Conservation (phyloP, 2,888 invertebrate genomes). For the Osedax fenrisi region DNA sequence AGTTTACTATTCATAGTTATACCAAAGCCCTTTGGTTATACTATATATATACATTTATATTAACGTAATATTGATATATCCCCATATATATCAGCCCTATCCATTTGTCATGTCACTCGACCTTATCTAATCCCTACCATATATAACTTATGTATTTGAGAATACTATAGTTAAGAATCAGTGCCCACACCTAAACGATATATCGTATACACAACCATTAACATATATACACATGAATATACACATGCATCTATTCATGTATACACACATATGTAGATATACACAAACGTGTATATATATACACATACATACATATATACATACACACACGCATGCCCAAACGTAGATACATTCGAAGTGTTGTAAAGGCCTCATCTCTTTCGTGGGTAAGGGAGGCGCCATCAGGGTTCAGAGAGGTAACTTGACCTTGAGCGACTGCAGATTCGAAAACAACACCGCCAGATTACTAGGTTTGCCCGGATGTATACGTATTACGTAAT, state of each 20-base stretch:
- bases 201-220: not conserved
- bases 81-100: too few relatives aligned
- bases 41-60: too few relatives aligned
- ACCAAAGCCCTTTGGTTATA: too few relatives aligned
- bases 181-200: not conserved
- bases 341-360: conserved; percentile 32
- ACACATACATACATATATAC: not conserved
- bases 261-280: not conserved
- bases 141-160: not conserved
- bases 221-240: not conserved
- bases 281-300: not conserved
- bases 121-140: too few relatives aligned
- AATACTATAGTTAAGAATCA: not conserved
- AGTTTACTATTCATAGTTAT: too few relatives aligned
- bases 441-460: conserved; percentile 36
- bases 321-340: not conserved
- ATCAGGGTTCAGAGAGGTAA: conserved; percentile 35
- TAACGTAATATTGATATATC: too few relatives aligned
- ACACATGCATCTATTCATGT: not conserved
- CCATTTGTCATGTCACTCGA: too few relatives aligned
- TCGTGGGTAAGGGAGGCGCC: conserved; percentile 37
- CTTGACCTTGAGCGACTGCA: conserved; percentile 29
- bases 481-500: too few relatives aligned
- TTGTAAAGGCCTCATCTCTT: conserved; percentile 36
- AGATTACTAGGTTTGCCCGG: conserved; percentile 36